Conservation (phyloP, 2,888 invertebrate genomes). For the Andrena praecox region DNA sequence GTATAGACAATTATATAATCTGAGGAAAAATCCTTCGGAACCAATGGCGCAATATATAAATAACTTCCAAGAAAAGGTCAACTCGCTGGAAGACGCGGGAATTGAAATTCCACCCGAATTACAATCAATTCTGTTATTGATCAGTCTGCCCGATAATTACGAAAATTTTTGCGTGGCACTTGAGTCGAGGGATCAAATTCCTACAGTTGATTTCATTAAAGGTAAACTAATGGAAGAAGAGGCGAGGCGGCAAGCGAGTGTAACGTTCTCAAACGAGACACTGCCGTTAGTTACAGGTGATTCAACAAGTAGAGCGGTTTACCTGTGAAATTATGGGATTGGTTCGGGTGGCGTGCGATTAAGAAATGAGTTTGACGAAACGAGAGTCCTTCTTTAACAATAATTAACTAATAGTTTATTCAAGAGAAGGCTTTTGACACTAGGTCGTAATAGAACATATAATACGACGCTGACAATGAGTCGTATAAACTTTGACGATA, state of each 20-base stretch:
- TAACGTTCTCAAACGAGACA: too few species aligned
- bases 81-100: conserved; percentile 32
- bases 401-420: too few species aligned
- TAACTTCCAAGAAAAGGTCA: background rate
- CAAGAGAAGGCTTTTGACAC: too few species aligned
- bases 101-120: conserved; percentile 14
- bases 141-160: conserved; percentile 20
- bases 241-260: conserved; percentile 2
- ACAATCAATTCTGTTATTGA: conserved; percentile 25
- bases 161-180: conserved; percentile 31
- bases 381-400: too few species aligned
- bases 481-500: too few species aligned
- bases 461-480: too few species aligned
- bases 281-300: too few species aligned
- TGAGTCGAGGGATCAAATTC: conserved; percentile 24
- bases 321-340: too few species aligned
- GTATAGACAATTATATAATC: background rate
- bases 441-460: too few species aligned
- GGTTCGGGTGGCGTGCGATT: too few species aligned
- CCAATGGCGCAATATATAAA: background rate
- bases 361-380: too few species aligned
- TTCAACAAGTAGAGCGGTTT: too few species aligned
- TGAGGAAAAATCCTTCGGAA: background rate
- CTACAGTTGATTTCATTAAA: conserved; percentile 21
- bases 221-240: conserved; percentile 33